phyloP scores from a whole-genome alignment of 2,797 vertebrate species.

The Lacerta agilis region DNA sequence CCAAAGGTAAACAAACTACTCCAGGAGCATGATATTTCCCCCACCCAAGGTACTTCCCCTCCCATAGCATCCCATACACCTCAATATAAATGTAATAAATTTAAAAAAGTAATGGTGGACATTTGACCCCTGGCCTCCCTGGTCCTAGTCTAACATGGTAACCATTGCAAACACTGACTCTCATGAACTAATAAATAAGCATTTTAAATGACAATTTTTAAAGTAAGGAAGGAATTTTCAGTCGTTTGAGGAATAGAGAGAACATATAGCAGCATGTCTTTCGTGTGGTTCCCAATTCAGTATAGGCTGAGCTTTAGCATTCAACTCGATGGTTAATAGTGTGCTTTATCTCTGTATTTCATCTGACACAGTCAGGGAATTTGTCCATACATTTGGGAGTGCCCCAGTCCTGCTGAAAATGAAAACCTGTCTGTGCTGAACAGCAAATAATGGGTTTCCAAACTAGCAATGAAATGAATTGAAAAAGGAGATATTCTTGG shows the following conservation, averaged over 20 bases:
- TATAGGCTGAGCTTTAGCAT: background rate
- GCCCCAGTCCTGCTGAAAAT: slow-evolving; percentile 59
- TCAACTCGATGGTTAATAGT: background rate
- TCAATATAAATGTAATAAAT: too few relatives aligned
- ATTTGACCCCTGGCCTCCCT: too few relatives aligned
- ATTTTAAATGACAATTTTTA: background rate
- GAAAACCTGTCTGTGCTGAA: slow-evolving; percentile 47
- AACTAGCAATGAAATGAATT: slow-evolving; percentile 54
- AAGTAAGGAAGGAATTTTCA: background rate
- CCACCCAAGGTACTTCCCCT: too few relatives aligned
- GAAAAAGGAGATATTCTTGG: slow-evolving; percentile 46
- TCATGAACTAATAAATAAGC: background rate
- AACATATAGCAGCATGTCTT: background rate
- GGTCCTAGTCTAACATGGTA: too few relatives aligned
- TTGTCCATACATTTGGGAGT: slow-evolving; percentile 50
- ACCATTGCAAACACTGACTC: too few relatives aligned
- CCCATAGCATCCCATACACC: too few relatives aligned
- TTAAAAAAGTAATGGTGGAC: too few relatives aligned
- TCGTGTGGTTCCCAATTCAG: slow-evolving; percentile 24
- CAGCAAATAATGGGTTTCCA: slow-evolving; percentile 68
- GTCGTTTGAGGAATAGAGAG: background rate
- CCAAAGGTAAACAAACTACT: too few relatives aligned
- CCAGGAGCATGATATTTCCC: too few relatives aligned
- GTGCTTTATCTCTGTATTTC: slow-evolving; percentile 27
- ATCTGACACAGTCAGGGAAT: slow-evolving; percentile 43